These are phyloP conservation scores for Luperina nickerlii DNA, from an alignment of 2,888 invertebrate genomes.

Conservation along the genomic window DNA sequence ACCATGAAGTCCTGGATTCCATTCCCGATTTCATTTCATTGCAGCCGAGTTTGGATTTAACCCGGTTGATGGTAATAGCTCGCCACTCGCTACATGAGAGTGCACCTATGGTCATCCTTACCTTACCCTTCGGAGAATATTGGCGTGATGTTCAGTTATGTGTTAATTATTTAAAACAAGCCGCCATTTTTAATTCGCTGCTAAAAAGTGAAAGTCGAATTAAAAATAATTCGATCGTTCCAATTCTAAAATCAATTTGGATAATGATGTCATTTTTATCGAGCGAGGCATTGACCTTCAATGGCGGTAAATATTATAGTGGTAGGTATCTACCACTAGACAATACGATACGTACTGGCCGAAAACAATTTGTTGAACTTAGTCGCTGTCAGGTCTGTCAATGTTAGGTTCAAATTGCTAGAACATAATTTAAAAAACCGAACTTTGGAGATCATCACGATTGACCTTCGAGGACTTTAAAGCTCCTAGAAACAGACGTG, in stretches of 20 bases:
- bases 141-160: neutral
- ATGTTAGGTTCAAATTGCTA: constrained; percentile 25
- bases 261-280: constrained; percentile 60
- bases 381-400: neutral
- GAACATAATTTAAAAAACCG: neutral
- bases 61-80: no score
- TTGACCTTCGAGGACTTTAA: neutral
- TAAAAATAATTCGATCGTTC: constrained; percentile 3
- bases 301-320: constrained; percentile 57
- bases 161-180: neutral
- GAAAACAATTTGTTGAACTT: constrained; percentile 42
- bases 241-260: constrained; percentile 48
- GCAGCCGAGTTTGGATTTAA: neutral
- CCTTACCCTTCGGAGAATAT: neutral
- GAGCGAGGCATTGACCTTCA: constrained; percentile 58
- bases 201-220: constrained; percentile 23
- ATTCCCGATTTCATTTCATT: no score
- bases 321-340: no score
- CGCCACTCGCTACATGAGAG: neutral
- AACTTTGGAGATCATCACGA: no score
- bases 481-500: no score
- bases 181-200: neutral
- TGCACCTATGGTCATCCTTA: neutral
- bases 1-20: no score
- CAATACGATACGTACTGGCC: constrained; percentile 31